A percentile compares a stretch with the other conserved stretches of the same genome.
Evolutionary conservation across 2,113 vertebrate species (phyloP).

Genomic region (Rattus norvegicus): GRCr8 NC_086024.1:98718501-98719000

Average conservation of each 20-base stretch:
- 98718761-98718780: conserved; percentile 78
- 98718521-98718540: conserved; percentile 86
- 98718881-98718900: conserved; percentile 40
- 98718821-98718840: conserved; percentile 40
- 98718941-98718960: conserved; percentile 53
- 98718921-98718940: background rate
- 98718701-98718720: conserved; percentile 84
- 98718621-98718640: conserved; percentile 71
- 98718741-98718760: conserved; percentile 79
- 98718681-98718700: conserved; percentile 87
- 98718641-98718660: conserved; percentile 80
- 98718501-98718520: conserved; percentile 81
- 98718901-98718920: background rate
- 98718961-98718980: background rate
- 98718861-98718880: conserved; percentile 21
- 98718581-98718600: conserved; percentile 72
- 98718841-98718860: conserved; percentile 33
- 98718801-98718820: conserved; percentile 59
- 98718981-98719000: background rate
- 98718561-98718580: conserved; percentile 83
- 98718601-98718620: conserved; percentile 80
- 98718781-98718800: conserved; percentile 69
- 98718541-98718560: conserved; percentile 85
- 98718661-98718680: conserved; percentile 78
- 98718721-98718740: conserved; percentile 77